These are phyloP conservation scores for Diplazon laetatorius DNA, from an alignment of 2,888 invertebrate species.

Conservation along the genomic window DNA sequence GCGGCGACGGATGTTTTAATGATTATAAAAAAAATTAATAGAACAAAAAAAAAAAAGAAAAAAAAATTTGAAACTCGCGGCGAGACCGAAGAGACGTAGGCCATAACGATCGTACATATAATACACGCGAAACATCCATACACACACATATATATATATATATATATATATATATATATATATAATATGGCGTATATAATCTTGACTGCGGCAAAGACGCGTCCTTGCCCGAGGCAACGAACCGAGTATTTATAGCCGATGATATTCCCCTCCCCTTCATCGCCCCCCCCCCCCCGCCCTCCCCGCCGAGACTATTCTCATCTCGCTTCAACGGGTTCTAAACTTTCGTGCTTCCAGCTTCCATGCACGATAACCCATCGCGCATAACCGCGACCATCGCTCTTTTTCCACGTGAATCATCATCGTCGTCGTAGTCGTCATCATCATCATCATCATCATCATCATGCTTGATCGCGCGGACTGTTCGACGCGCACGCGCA, in stretches of 20 bases:
- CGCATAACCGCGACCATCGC: conserved; percentile 47
- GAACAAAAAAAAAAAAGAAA: neutral
- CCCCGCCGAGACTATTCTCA: conserved; percentile 73
- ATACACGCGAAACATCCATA: no score
- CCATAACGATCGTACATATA: conserved; percentile 40
- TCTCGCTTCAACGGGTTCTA: conserved; percentile 59
- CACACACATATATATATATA: no score
- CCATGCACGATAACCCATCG: conserved; percentile 2
- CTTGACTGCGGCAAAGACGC: conserved; percentile 66
- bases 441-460: no score
- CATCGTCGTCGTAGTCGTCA: conserved; percentile 52
- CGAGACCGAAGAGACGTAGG: conserved; percentile 3
- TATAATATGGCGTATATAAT: conserved; percentile 55
- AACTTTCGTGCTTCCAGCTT: conserved; percentile 55
- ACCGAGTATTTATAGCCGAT: conserved; percentile 81
- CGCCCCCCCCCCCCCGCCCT: no score
- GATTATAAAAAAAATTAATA: no score
- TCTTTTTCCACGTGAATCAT: conserved; percentile 73
- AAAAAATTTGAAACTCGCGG: neutral
- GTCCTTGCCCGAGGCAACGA: conserved; percentile 80
- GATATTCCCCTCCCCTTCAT: no score
- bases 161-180: no score
- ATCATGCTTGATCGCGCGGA: no score
- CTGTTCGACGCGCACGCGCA: no score
- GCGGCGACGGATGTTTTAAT: no score